A percentile compares a stretch with the other conserved stretches of the same genome.
phyloP scores from a whole-genome alignment of 2,888 invertebrate genomes.

The Toxonevra muliebris region DNA sequence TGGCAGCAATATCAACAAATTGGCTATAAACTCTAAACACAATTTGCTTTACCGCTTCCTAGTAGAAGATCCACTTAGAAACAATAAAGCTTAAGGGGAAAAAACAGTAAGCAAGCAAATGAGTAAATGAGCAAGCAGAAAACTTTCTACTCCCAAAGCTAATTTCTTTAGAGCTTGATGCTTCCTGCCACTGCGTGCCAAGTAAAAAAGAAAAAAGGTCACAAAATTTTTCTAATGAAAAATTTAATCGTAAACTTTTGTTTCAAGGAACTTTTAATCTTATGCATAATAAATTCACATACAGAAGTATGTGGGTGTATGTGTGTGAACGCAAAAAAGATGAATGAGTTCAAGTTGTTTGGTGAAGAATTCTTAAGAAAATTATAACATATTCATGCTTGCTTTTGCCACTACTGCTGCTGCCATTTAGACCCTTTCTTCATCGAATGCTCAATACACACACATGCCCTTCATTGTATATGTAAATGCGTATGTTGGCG shows the following conservation, averaged over 20 bases:
- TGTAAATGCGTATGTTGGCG: too few relatives aligned
- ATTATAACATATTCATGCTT: too few relatives aligned
- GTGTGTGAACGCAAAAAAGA: neutral
- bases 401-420: too few relatives aligned
- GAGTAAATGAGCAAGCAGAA: neutral
- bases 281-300: conserved; percentile 46
- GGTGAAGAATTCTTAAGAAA: neutral
- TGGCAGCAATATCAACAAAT: conserved; percentile 2
- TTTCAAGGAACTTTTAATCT: conserved; percentile 46
- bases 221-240: conserved; percentile 41
- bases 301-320: conserved; percentile 17
- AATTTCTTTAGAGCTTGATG: conserved; percentile 11
- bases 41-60: conserved; percentile 14
- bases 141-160: conserved; percentile 19
- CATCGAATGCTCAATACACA: too few relatives aligned
- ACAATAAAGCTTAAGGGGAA: neutral
- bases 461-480: too few relatives aligned
- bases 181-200: neutral
- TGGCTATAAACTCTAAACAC: conserved; percentile 19
- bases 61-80: neutral
- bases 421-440: too few relatives aligned
- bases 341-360: neutral
- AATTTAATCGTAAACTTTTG: conserved; percentile 44
- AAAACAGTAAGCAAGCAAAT: conserved; percentile 5
- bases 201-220: conserved; percentile 2